These are phyloP conservation scores for Drosophila sulfurigaster DNA, from an alignment of 1,140 invertebrate genomes.

Conservation along the genomic window DNA sequence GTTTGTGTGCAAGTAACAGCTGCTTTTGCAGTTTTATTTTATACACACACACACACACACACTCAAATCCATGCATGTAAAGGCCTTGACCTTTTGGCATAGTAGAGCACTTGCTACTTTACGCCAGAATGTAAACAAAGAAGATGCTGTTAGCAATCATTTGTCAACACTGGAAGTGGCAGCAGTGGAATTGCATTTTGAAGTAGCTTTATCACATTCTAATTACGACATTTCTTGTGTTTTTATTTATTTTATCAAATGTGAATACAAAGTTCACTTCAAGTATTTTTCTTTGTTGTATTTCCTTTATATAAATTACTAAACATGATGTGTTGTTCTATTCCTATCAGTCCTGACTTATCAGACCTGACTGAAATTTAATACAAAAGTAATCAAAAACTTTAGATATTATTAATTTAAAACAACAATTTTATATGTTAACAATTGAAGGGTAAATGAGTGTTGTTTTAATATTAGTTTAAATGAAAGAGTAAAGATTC, in stretches of 20 bases:
- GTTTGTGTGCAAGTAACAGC: conserved; percentile 38
- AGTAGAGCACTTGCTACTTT: neutral
- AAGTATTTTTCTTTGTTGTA: conserved; percentile 3
- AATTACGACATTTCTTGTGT: conserved; percentile 15
- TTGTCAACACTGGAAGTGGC: conserved; percentile 14
- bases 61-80: neutral
- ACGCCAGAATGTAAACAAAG: conserved; percentile 29
- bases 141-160: conserved; percentile 16
- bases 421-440: neutral
- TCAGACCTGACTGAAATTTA: conserved; percentile 6
- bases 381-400: conserved; percentile 2
- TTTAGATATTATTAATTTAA: neutral
- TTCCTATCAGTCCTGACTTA: conserved; percentile 10
- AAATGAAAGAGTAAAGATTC: neutral
- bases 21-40: conserved; percentile 37
- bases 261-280: conserved; percentile 25
- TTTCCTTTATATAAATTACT: conserved; percentile 28
- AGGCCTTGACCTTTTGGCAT: conserved; percentile 68
- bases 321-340: neutral
- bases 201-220: conserved; percentile 1
- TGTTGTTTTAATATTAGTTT: too few species aligned
- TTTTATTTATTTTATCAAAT: conserved; percentile 32
- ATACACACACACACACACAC: conserved; percentile 15
- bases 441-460: neutral
- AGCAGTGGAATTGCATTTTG: conserved; percentile 8